Evolutionary conservation across 2,888 invertebrate species (phyloP), one percentile per base, ranked within the genome.

Genomic region (Eremobia ochroleuca): DNA sequence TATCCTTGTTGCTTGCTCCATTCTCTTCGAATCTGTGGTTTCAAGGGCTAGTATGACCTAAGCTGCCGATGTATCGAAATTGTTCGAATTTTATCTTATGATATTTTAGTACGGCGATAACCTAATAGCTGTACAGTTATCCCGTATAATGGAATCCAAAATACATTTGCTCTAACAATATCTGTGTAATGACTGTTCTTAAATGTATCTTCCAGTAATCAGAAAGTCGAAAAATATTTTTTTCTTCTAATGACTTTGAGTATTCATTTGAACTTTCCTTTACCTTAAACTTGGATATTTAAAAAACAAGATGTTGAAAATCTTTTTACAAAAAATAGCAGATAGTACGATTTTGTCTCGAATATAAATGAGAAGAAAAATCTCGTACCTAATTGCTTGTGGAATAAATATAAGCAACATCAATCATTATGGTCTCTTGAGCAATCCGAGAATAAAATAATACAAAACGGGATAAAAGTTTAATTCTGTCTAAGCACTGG

Each of bases 61-160:
- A 59, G 46, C 21, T 62, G 61, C 15, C 28, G 15, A 64, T 40
- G 43, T 68, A 75, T 73, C 21, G 31, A 71, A 73, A 73, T 72
- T 28, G 21, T 31, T 55, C 9, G 13, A 28, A 61, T 72, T 80
- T 69, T 58, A 81, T 62, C 31, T 28, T 40, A 34, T 85, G 15
- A 77, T 75, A 73, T 81, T 81, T 77, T 66, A 75, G 59, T 70
- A 43, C 46, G 18, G 4, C 5, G 40, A 73, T 73, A 49, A 46
- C 34, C n/a, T 13, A 85, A 71, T 69, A 37, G 66, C 58, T 72
- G 68, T 28, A 37, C 68, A 75, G 61, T 40, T 62, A 74, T 65
- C 9, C 25, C 4, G n/a, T 65, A 34, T 21, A 69, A 76, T 85
- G 71, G 43, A 49, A 83, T 66, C 62, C 52, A 52, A 66, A 77